Evolutionary conservation across 2,888 invertebrate genomes (phyloP).

Genomic region (Ditula angustiorana): DNA sequence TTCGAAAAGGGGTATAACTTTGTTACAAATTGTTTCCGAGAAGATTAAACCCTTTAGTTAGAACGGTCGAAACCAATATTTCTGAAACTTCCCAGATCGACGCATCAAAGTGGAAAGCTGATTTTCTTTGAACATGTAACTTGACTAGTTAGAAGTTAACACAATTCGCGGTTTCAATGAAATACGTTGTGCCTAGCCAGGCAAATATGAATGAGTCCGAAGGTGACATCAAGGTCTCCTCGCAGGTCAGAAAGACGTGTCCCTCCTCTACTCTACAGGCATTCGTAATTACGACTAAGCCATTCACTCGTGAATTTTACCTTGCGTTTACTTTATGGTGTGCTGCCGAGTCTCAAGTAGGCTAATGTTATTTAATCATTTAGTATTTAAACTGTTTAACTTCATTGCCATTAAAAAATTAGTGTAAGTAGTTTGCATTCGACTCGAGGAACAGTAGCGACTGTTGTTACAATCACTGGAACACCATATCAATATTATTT

Average conservation of each 20-base stretch:
- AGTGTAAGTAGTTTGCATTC: background rate
- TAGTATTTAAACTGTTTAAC: constrained; percentile 22
- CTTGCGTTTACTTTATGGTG: constrained; percentile 63
- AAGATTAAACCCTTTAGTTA: constrained; percentile 28
- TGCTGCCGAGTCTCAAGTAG: constrained; percentile 29
- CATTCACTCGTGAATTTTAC: constrained; percentile 79
- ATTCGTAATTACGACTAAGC: constrained; percentile 66
- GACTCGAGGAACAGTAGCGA: constrained; percentile 11
- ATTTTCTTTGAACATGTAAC: constrained; percentile 27
- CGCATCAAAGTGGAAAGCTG: constrained; percentile 26
- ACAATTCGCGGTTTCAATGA: constrained; percentile 20
- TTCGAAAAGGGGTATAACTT: constrained; percentile 33
- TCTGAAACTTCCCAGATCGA: constrained; percentile 25
- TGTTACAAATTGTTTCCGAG: constrained; percentile 37
- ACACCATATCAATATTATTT: constrained; percentile 22
- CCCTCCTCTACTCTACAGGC: constrained; percentile 45
- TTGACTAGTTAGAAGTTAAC: constrained; percentile 14
- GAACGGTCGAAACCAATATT: constrained; percentile 7
- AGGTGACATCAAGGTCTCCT: constrained; percentile 65
- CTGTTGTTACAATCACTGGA: background rate
- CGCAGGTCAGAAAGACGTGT: constrained; percentile 60
- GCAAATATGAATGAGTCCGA: constrained; percentile 56
- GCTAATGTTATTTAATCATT: constrained; percentile 36
- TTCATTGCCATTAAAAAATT: constrained; percentile 18
- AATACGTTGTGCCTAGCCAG: constrained; percentile 2